These are phyloP conservation scores for Paralichthys olivaceus DNA, from an alignment of 2,113 vertebrate genomes.

Conservation along the genomic window DNA sequence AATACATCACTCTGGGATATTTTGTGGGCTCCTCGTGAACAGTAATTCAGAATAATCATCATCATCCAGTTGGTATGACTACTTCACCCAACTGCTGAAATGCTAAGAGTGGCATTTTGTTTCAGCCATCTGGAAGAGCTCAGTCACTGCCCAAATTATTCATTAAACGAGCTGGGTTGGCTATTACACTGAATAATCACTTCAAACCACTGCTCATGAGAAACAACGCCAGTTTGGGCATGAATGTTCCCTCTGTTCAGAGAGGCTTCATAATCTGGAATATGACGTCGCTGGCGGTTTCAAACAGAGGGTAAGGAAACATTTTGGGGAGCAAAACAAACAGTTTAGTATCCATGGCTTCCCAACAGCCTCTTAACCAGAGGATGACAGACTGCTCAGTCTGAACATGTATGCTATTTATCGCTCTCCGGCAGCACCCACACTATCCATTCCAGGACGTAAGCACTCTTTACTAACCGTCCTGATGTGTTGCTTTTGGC, in stretches of 20 bases:
- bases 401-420: conserved; percentile 45
- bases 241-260: conserved; percentile 69
- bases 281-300: conserved; percentile 70
- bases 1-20: conserved; percentile 25
- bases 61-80: conserved; percentile 56
- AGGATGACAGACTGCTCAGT: conserved; percentile 46
- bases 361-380: conserved; percentile 41
- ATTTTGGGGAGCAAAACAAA: conserved; percentile 77
- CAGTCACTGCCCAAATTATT: conserved; percentile 68
- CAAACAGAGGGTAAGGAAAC: conserved; percentile 65
- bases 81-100: conserved; percentile 61
- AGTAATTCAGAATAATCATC: conserved; percentile 35
- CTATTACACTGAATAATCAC: conserved; percentile 64
- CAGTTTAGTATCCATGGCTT: conserved; percentile 73
- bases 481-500: conserved; percentile 67
- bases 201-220: conserved; percentile 58
- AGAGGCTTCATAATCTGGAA: conserved; percentile 59
- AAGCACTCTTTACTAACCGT: conserved; percentile 36
- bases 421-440: conserved; percentile 56
- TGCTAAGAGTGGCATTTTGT: conserved; percentile 65
- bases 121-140: conserved; percentile 76
- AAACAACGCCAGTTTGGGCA: conserved; percentile 59
- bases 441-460: conserved; percentile 44
- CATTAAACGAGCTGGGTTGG: conserved; percentile 64
- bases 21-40: conserved; percentile 21